phyloP scores from a whole-genome alignment of 2,797 vertebrate species.

The Vipera ursinii region DNA sequence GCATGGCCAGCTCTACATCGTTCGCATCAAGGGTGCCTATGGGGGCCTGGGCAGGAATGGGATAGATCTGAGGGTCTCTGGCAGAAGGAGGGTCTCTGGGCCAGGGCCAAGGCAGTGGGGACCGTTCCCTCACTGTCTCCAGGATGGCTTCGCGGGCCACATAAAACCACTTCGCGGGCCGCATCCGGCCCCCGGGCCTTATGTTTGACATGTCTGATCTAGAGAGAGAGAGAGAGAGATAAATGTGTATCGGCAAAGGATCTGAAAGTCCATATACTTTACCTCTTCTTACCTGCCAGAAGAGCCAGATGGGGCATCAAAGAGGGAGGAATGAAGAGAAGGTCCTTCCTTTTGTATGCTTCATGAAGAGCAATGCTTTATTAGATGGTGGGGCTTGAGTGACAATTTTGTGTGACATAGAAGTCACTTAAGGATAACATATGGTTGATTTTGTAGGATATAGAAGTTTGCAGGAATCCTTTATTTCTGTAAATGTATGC shows the following conservation, averaged over 20 bases:
- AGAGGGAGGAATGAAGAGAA: background rate
- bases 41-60: too few relatives aligned
- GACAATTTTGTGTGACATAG: background rate
- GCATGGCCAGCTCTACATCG: too few relatives aligned
- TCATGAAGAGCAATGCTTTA: background rate
- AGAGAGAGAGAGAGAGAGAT: background rate
- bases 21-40: too few relatives aligned
- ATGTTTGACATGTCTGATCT: too few relatives aligned
- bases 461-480: background rate
- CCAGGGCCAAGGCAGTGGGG: too few relatives aligned
- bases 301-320: background rate
- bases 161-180: too few relatives aligned
- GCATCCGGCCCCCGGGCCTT: too few relatives aligned
- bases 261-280: background rate
- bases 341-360: background rate
- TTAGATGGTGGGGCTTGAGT: background rate
- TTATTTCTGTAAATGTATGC: background rate
- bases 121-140: too few relatives aligned
- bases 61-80: too few relatives aligned
- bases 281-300: background rate
- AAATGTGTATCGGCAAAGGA: background rate
- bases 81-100: too few relatives aligned
- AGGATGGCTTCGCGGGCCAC: too few relatives aligned
- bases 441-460: background rate
- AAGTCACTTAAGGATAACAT: background rate